Evolutionary conservation across 2,888 invertebrate species (phyloP).

Genomic region (Bembecia ichneumoniformis): DNA sequence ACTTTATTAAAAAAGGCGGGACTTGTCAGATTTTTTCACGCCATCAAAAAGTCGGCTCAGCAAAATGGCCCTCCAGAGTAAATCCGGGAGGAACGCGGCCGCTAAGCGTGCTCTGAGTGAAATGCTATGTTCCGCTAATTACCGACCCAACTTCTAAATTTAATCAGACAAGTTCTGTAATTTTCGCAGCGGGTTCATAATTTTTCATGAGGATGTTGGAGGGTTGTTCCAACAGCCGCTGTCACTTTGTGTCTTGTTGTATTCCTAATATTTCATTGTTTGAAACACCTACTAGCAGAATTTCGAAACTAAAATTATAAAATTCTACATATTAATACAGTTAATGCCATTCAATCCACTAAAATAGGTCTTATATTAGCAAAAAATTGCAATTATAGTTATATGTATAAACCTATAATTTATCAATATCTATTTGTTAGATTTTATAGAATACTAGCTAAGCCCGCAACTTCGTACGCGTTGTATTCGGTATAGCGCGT

Average conservation of each 20-base stretch:
- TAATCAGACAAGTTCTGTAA: conserved; percentile 67
- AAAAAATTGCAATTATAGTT: no score
- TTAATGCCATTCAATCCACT: no score
- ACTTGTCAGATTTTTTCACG: conserved; percentile 1
- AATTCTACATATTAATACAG: no score
- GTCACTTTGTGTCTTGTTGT: not conserved
- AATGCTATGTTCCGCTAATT: conserved; percentile 67
- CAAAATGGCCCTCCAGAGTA: conserved; percentile 21
- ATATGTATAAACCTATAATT: no score
- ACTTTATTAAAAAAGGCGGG: not conserved
- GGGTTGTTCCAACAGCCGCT: not conserved
- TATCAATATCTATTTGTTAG: no score
- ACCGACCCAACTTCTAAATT: conserved; percentile 65
- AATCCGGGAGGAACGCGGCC: conserved; percentile 17
- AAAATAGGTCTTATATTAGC: no score
- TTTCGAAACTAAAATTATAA: no score
- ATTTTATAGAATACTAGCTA: no score
- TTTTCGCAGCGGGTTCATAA: conserved; percentile 51
- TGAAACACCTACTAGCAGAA: no score
- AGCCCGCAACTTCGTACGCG: no score
- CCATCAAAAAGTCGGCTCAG: conserved; percentile 18
- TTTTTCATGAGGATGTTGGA: conserved; percentile 48
- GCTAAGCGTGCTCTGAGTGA: conserved; percentile 57
- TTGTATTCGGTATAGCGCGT: no score
- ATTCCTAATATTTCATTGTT: not conserved